Conservation (phyloP, 1,140 invertebrate species). For the Drosophila ercepeae region DNA sequence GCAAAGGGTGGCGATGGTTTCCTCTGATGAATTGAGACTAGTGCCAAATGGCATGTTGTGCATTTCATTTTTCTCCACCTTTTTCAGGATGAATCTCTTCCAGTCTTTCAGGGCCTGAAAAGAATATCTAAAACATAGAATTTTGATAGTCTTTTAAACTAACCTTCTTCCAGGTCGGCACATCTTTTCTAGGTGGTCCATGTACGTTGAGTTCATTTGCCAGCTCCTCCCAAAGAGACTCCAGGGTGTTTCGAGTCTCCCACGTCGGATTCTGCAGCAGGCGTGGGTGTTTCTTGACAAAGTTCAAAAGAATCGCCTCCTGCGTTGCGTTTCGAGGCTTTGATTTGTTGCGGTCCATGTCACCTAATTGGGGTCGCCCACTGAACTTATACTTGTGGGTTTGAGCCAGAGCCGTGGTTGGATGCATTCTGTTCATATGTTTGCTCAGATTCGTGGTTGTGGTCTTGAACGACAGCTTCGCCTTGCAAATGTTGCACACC, state of each 20-base stretch:
- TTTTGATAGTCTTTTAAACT: background rate
- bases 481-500: conserved; percentile 68
- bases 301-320: conserved; percentile 58
- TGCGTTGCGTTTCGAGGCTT: conserved; percentile 61
- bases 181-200: conserved; percentile 63
- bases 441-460: conserved; percentile 70
- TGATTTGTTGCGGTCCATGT: conserved; percentile 48
- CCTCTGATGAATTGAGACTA: conserved; percentile 59
- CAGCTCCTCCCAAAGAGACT: conserved; percentile 61
- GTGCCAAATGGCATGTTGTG: conserved; percentile 60
- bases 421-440: conserved; percentile 72
- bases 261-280: conserved; percentile 64
- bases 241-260: conserved; percentile 50
- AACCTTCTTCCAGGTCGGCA: conserved; percentile 67
- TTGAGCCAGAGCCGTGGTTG: conserved; percentile 34
- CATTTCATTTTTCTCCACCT: conserved; percentile 70
- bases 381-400: conserved; percentile 52
- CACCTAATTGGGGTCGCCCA: background rate
- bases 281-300: conserved; percentile 59
- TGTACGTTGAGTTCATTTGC: conserved; percentile 46
- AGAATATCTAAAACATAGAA: background rate
- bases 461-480: conserved; percentile 67
- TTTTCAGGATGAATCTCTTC: conserved; percentile 69
- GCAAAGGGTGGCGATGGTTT: conserved; percentile 64
- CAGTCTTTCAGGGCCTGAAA: conserved; percentile 66